Evolutionary conservation across 2,113 vertebrate species (phyloP).

Genomic region (Myotis davidii): DNA sequence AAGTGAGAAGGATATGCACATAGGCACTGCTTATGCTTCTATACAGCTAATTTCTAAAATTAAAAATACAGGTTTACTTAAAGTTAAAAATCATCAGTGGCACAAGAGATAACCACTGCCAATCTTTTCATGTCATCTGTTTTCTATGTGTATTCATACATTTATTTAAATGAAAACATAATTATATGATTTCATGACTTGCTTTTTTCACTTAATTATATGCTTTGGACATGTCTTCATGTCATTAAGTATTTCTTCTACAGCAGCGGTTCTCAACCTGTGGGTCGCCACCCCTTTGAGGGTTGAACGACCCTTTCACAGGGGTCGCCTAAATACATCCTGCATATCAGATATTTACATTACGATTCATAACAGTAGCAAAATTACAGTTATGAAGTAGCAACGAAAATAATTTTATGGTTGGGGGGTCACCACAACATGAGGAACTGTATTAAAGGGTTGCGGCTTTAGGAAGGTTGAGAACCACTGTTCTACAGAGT

Average conservation of each 20-base stretch:
- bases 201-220: neutral
- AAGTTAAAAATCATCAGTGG: neutral
- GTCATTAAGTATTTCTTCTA: conserved; percentile 6
- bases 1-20: no score
- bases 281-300: no score
- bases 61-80: neutral
- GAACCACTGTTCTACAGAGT: no score
- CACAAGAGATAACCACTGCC: neutral
- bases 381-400: no score
- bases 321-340: no score
- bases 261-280: neutral
- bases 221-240: neutral
- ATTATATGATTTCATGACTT: neutral
- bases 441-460: no score
- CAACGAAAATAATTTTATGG: no score
- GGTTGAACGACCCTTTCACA: no score
- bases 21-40: neutral
- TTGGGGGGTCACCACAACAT: no score
- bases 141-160: neutral
- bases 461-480: no score
- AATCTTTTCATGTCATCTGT: neutral
- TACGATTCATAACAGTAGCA: no score
- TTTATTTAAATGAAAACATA: neutral
- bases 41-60: neutral
- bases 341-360: no score